Conservation (phyloP, 1,140 invertebrate species). For the Plodia interpunctella region DNA sequence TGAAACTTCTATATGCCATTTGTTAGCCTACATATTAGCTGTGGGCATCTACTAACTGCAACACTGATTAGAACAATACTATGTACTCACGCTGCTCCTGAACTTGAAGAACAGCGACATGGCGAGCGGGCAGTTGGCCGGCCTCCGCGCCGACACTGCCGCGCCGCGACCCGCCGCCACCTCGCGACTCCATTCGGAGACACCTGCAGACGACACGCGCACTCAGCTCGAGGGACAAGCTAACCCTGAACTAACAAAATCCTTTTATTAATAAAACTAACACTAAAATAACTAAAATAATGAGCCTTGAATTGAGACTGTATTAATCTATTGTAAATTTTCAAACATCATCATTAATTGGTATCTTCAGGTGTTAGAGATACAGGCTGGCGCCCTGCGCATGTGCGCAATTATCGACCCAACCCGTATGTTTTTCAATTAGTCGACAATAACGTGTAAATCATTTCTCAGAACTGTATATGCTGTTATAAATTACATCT, state of each 20-base stretch:
- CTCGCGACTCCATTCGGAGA: background rate
- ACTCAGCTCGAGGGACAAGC: background rate
- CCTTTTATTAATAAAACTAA: background rate
- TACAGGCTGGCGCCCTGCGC: background rate
- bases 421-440: background rate
- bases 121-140: constrained; percentile 18
- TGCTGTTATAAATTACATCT: background rate
- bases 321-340: background rate
- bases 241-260: background rate
- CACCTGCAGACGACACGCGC: constrained; percentile 4
- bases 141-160: constrained; percentile 42
- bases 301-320: too few relatives aligned
- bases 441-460: background rate
- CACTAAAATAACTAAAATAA: background rate
- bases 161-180: constrained; percentile 25
- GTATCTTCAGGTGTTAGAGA: background rate
- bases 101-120: constrained; percentile 59
- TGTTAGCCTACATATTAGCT: background rate
- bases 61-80: background rate
- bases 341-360: background rate
- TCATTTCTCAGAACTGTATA: background rate
- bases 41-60: background rate
- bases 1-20: background rate
- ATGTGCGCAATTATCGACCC: constrained; percentile 3
- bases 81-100: constrained; percentile 44